phyloP scores from a whole-genome alignment of 2,113 vertebrate genomes.

The Natator depressus region DNA sequence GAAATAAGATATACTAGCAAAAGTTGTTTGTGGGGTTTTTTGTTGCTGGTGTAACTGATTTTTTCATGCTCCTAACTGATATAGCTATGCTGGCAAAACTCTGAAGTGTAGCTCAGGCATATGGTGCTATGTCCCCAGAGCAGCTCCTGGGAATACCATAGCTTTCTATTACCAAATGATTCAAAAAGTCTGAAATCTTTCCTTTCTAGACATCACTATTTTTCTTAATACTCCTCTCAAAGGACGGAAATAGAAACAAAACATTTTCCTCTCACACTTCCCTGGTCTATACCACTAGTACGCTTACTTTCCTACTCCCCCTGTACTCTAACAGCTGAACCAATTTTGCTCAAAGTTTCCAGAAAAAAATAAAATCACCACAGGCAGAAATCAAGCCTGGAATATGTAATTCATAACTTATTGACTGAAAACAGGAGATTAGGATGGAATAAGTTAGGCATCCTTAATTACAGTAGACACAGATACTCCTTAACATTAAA shows the following conservation, averaged over 20 bases:
- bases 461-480: neutral
- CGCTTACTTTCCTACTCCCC: neutral
- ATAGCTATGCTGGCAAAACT: neutral
- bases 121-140: neutral
- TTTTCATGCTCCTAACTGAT: neutral
- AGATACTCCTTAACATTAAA: neutral
- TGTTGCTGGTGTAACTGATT: neutral
- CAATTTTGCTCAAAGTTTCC: neutral
- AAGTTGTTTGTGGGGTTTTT: neutral
- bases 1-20: neutral
- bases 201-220: neutral
- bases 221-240: neutral
- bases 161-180: neutral
- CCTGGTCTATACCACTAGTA: neutral
- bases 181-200: conserved; percentile 4
- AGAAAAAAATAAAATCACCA: neutral
- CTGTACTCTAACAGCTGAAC: neutral
- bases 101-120: neutral
- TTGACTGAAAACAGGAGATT: neutral
- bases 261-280: neutral
- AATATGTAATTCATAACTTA: neutral
- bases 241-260: neutral
- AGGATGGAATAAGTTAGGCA: neutral
- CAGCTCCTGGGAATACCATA: neutral
- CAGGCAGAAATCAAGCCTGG: neutral